Evolutionary conservation across 2,113 vertebrate species (phyloP).

Genomic region (Actenoides lindsayi): DNA sequence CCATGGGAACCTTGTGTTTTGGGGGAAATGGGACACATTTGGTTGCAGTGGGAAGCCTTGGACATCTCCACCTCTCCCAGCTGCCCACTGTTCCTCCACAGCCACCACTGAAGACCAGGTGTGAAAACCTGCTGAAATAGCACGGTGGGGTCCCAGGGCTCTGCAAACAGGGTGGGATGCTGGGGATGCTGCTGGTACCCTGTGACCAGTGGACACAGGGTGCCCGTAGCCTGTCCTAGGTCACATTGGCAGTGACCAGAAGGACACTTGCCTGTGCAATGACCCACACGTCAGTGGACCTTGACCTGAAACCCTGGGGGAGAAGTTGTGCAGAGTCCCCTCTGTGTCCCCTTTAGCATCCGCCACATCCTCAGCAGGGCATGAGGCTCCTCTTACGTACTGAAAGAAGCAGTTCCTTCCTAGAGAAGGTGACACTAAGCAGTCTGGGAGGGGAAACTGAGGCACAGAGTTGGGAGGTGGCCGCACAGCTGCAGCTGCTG

Average conservation of each 20-base stretch:
- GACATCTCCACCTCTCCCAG: background rate
- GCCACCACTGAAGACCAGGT: background rate
- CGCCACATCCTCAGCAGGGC: background rate
- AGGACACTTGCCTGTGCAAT: background rate
- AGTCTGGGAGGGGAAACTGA: background rate
- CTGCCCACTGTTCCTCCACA: background rate
- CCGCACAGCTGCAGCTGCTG: background rate
- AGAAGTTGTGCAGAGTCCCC: background rate
- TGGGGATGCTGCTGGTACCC: background rate
- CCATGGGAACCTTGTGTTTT: accelerated
- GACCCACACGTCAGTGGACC: background rate
- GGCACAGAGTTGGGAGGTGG: background rate
- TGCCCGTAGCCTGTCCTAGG: background rate
- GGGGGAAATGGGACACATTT: background rate
- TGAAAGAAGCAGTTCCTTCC: background rate
- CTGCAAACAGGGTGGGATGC: background rate
- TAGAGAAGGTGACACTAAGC: background rate
- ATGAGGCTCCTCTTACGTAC: background rate
- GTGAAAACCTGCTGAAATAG: background rate
- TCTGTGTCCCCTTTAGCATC: no score
- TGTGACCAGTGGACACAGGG: accelerated
- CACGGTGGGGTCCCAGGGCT: background rate
- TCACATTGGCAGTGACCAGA: background rate
- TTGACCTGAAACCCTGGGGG: background rate
- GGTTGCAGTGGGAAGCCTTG: background rate